A percentile compares a stretch with the other conserved stretches of the same genome.
These are phyloP conservation scores for Polyergus mexicanus DNA, from an alignment of 1,140 invertebrate species.

Conservation along the genomic window DNA sequence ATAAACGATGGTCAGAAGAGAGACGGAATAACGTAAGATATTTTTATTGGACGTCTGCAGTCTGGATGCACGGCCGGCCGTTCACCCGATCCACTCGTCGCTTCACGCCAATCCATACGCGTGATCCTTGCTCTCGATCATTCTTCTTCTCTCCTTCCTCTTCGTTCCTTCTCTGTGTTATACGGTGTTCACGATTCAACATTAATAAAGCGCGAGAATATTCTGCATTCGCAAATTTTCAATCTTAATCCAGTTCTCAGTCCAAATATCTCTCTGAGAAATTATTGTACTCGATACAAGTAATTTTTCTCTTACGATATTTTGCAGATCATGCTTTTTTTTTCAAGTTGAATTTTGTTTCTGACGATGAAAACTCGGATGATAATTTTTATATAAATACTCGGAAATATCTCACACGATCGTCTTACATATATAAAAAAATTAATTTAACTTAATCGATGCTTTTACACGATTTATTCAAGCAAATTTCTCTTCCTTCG, in stretches of 20 bases:
- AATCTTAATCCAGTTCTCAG: neutral
- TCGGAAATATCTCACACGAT: too few species aligned
- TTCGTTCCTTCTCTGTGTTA: neutral
- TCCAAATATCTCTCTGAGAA: neutral
- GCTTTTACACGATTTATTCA: neutral
- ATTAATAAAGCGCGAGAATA: neutral
- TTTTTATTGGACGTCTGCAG: conserved; percentile 84
- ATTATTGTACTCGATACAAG: neutral
- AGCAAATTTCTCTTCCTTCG: conserved; percentile 5
- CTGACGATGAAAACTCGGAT: neutral
- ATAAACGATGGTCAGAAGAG: conserved; percentile 64
- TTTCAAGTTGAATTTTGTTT: neutral
- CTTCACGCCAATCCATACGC: conserved; percentile 67
- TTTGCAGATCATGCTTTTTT: neutral
- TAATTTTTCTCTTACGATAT: neutral
- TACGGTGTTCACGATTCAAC: conserved; percentile 1
- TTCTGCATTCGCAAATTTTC: neutral
- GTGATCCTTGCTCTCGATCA: conserved; percentile 67
- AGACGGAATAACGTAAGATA: conserved; percentile 75
- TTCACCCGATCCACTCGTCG: conserved; percentile 79
- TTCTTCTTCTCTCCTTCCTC: conserved; percentile 41
- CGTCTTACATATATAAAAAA: neutral
- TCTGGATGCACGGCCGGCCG: conserved; percentile 81
- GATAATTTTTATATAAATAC: neutral
- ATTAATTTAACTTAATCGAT: neutral